phyloP scores from a whole-genome alignment of 2,113 vertebrate genomes.

The Xerus inauris region DNA sequence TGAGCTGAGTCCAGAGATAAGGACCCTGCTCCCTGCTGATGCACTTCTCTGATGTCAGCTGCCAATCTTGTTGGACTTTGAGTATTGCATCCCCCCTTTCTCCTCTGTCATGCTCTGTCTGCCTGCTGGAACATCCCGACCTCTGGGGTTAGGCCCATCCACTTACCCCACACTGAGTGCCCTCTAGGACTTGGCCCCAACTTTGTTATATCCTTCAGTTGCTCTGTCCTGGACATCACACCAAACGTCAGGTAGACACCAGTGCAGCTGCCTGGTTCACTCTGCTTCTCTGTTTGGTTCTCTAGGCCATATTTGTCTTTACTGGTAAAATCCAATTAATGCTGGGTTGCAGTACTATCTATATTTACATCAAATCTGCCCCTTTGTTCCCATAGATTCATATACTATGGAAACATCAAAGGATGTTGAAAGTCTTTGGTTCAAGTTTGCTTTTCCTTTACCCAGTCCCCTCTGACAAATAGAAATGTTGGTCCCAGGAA shows the following conservation, averaged over 20 bases:
- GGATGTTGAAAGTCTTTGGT: background rate
- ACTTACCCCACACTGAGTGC: background rate
- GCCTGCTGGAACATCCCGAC: background rate
- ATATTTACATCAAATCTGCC: background rate
- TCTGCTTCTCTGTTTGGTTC: background rate
- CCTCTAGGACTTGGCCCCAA: background rate
- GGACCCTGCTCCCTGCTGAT: background rate
- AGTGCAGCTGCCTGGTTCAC: accelerated
- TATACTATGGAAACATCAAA: background rate
- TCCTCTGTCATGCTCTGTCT: background rate
- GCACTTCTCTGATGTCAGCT: background rate
- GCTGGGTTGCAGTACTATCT: too few species aligned
- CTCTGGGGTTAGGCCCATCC: background rate
- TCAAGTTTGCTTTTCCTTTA: background rate
- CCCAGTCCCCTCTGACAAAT: background rate
- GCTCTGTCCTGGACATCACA: background rate
- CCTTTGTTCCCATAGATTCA: too few species aligned
- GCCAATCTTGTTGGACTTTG: background rate
- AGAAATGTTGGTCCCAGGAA: background rate
- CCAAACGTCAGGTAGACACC: background rate
- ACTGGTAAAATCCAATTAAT: background rate
- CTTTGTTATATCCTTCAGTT: background rate
- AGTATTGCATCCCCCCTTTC: background rate
- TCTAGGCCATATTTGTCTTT: background rate
- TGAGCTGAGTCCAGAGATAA: background rate